Base-by-base conservation (phyloP, 30 jellyfish, hydroid and myxozoan species). In the Mastigias papua region DNA sequence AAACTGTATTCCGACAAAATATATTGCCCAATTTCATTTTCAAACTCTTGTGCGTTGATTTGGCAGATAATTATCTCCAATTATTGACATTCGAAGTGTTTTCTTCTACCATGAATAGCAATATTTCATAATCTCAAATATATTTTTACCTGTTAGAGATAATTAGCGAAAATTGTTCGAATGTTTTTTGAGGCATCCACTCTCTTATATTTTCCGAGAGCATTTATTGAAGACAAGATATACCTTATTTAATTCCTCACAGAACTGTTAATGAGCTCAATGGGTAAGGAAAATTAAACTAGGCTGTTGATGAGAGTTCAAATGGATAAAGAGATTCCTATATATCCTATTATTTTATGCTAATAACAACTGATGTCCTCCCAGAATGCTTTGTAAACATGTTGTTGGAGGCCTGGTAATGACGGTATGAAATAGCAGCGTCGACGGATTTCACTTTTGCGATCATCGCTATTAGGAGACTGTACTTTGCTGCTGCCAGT, bases 351-450 rank as follows among this genome's bases (percentile, higher is more conserved):
- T 20, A 72, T 20, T 33, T 69, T 33, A 72, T 20, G 50, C 48
- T 61, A 30, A 76, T 48, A 57, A 48, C 54, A 30, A 76, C 19
- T 58, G 19, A 15, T 25, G 30, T 13, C 26, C 34, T 48, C 75
- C 87, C 75, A 48, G 73, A 50, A 48, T 76, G 73, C 87, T 76
- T 76, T 57, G 87, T 17, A 69, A 76, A 76, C 21, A 16, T 30
- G 48, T 28, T 76, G 30, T 67, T 73, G 84, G 75, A 76, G 87
- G 61, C 62, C 61, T 57, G 73, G 87, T 48, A 0, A 57, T 63
- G 1, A 58, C 63, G 88, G 88, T 78, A 78, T 29, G 78, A 78
- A 17, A 62, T 78, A 78, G 88, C 79, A 57, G 26, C 67, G 67
- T 51, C 67, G 17, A 2, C 67, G 7, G 67, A 1, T 13, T 51